Evolutionary conservation across 2,888 invertebrate species (phyloP).

Genomic region (Abrostola triplasia): DNA sequence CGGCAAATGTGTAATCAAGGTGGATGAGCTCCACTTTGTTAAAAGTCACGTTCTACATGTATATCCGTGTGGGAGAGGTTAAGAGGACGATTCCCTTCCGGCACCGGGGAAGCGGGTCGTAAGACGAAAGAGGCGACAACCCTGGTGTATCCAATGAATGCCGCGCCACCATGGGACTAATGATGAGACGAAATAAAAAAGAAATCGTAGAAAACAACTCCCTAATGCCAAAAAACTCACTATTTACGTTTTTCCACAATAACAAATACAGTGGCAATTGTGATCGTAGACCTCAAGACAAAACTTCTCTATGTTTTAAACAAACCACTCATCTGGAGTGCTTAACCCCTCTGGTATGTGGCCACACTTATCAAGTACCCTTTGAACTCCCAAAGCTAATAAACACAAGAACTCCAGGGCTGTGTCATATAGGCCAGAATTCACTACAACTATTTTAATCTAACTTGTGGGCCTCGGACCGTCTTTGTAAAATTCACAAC

Average conservation of each 20-base stretch:
- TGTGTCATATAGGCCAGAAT: conserved; percentile 65
- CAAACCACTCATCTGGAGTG: conserved; percentile 19
- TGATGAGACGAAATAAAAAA: no score
- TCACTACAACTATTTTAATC: conserved; percentile 80
- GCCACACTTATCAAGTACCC: conserved; percentile 23
- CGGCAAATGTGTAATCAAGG: conserved; percentile 41
- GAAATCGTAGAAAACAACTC: no score
- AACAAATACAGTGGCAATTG: no score
- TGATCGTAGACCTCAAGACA: not conserved
- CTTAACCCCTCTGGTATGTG: conserved; percentile 12
- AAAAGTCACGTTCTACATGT: conserved; percentile 25
- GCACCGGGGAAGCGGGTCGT: no score
- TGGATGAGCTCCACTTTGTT: conserved; percentile 22
- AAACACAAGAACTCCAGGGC: conserved; percentile 47
- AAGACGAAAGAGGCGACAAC: no score
- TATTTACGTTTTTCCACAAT: no score
- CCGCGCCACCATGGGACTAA: no score
- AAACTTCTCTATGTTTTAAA: conserved; percentile 24
- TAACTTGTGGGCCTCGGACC: conserved; percentile 70
- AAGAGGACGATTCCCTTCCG: no score
- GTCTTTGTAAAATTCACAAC: conserved; percentile 73
- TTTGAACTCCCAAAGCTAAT: conserved; percentile 50
- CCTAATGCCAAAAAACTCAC: no score
- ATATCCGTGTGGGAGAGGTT: no score
- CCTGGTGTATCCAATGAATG: no score